Conservation (phyloP, 2,113 vertebrate species). For the Callionymus lyra region DNA sequence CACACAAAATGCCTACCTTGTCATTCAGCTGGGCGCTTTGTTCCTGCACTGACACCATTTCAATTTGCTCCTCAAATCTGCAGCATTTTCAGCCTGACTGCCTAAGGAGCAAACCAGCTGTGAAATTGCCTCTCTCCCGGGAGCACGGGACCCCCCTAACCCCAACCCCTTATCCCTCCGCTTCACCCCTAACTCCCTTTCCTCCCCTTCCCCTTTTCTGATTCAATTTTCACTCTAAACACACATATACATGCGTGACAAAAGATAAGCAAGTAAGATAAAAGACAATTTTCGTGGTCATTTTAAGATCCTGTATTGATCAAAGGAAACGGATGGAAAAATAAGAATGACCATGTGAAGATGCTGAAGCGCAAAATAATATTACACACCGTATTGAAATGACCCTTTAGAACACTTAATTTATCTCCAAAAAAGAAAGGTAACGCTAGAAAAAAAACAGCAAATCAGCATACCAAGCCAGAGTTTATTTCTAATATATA, state of each 20-base stretch:
- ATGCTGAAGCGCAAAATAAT: too few species aligned
- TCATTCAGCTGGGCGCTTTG: constrained; percentile 96
- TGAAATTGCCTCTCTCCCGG: constrained; percentile 99
- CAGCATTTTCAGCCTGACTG: constrained; percentile 99
- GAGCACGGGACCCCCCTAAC: constrained; percentile 77
- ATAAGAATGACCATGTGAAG: too few species aligned
- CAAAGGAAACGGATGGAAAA: too few species aligned
- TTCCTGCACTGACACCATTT: constrained; percentile 99
- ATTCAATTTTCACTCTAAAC: constrained; percentile 26
- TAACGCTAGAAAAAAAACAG: too few species aligned
- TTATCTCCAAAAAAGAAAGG: too few species aligned
- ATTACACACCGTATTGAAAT: too few species aligned
- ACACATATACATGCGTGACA: constrained; percentile 69
- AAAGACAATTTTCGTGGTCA: background rate
- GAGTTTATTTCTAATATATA: too few species aligned
- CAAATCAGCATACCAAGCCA: too few species aligned
- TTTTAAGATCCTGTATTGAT: too few species aligned
- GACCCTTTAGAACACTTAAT: too few species aligned
- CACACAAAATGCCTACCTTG: constrained; percentile 72
- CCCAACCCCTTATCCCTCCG: constrained; percentile 77
- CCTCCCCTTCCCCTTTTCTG: constrained; percentile 73
- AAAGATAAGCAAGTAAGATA: constrained; percentile 68
- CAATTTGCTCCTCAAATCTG: constrained; percentile 97
- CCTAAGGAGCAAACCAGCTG: constrained; percentile 99
- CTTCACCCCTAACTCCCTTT: constrained; percentile 43